phyloP scores from a whole-genome alignment of 2,113 vertebrate species.

The Neotoma lepida region DNA sequence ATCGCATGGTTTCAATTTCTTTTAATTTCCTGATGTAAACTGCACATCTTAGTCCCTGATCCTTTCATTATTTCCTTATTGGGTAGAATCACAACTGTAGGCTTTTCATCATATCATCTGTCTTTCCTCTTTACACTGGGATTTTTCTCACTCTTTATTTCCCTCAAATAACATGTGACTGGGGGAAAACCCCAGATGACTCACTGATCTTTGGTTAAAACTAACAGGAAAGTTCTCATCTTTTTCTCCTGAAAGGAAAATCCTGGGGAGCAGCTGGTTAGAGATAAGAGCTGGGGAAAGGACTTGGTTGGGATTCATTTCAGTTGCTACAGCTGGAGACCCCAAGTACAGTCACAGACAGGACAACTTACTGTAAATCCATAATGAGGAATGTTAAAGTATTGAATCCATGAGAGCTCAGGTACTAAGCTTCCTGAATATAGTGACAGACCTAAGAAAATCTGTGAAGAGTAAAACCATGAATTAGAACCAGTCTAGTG shows the following conservation, averaged over 20 bases:
- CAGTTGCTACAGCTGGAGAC: not conserved
- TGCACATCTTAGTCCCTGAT: not conserved
- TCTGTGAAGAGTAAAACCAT: conserved; percentile 81
- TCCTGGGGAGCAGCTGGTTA: not conserved
- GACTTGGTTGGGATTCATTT: not conserved
- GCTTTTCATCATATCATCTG: not conserved
- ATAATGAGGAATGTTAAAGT: conserved; percentile 93
- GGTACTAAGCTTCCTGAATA: conserved; percentile 63
- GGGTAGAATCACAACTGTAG: not conserved
- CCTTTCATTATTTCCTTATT: not conserved
- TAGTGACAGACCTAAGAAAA: conserved; percentile 81
- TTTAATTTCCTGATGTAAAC: not conserved
- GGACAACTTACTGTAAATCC: conserved; percentile 89
- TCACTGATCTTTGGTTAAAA: not conserved
- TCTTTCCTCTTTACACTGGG: not conserved
- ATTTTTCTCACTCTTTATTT: not conserved
- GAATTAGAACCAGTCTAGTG: not conserved
- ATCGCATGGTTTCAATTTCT: not conserved
- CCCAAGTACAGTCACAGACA: not conserved
- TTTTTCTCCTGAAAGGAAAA: not conserved
- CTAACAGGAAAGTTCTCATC: not conserved
- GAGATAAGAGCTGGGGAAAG: not conserved
- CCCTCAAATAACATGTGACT: not conserved
- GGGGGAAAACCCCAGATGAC: not conserved
- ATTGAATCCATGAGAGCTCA: conserved; percentile 93